A percentile compares a stretch with the other conserved stretches of the same genome.
Conservation (phyloP, 2,797 vertebrate genomes). For the Pempheris klunzingeri region DNA sequence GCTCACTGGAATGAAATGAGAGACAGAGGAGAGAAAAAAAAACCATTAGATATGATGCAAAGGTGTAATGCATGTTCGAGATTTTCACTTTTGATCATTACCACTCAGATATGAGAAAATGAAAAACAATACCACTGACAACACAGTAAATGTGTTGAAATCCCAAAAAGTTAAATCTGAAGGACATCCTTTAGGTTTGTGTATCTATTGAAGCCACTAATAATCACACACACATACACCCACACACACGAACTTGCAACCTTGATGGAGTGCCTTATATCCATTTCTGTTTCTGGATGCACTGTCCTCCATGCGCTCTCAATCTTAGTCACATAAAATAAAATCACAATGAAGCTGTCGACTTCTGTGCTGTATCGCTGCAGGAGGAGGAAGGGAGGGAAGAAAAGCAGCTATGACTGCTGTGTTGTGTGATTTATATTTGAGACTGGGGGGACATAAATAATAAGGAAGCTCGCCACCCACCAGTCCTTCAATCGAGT, state of each 20-base stretch:
- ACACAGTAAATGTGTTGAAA: neutral
- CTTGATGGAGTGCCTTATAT: slow-evolving; percentile 51
- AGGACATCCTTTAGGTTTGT: neutral
- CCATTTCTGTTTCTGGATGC: slow-evolving; percentile 49
- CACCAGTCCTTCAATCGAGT: slow-evolving; percentile 77
- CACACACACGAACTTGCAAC: slow-evolving; percentile 27
- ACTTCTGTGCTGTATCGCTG: slow-evolving; percentile 56
- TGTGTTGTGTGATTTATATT: slow-evolving; percentile 80
- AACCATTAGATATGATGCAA: slow-evolving; percentile 35
- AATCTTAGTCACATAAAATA: slow-evolving; percentile 75
- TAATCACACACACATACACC: slow-evolving; percentile 20
- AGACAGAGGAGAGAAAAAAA: slow-evolving; percentile 55
- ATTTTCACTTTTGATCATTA: neutral
- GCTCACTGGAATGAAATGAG: slow-evolving; percentile 79
- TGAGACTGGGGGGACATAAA: slow-evolving; percentile 76
- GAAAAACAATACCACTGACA: neutral
- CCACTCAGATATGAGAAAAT: neutral
- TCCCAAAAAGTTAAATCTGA: neutral
- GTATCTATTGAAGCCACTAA: slow-evolving; percentile 23
- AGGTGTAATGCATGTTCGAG: neutral
- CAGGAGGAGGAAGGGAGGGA: slow-evolving; percentile 42
- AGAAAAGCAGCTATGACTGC: slow-evolving; percentile 65
- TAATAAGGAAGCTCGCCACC: slow-evolving; percentile 75
- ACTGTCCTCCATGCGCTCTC: slow-evolving; percentile 57
- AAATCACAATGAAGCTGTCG: slow-evolving; percentile 60